These are phyloP conservation scores for Catostylus mosaicus DNA, from an alignment of 30 jellyfish, hydroid and myxozoan genomes.

Conservation along the genomic window DNA sequence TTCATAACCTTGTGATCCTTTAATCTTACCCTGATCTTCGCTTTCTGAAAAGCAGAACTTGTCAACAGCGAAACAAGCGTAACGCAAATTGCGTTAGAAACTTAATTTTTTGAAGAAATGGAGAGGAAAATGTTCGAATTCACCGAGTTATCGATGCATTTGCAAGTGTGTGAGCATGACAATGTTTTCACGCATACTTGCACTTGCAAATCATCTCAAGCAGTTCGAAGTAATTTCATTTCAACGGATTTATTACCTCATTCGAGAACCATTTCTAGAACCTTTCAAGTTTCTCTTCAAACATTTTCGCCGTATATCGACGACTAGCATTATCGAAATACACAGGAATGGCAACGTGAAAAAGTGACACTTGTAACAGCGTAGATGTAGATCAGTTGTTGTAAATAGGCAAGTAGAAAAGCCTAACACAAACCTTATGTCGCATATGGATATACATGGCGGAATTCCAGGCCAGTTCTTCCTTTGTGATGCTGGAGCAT, in stretches of 20 bases:
- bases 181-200: conserved; percentile 66
- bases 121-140: not conserved
- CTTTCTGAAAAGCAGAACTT: not conserved
- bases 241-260: conserved; percentile 41
- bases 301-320: too few species aligned
- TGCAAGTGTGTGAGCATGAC: conserved; percentile 43
- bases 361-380: not conserved
- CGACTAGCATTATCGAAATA: too few species aligned
- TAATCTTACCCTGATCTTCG: conserved; percentile 20
- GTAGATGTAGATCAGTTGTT: not conserved
- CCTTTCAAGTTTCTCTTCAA: not conserved
- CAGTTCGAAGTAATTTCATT: conserved; percentile 38
- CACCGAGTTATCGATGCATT: conserved; percentile 30
- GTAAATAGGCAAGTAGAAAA: not conserved
- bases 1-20: conserved; percentile 42
- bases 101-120: not conserved
- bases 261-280: conserved; percentile 8
- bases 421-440: not conserved
- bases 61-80: not conserved
- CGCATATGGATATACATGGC: conserved; percentile 59
- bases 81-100: not conserved
- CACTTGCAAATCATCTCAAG: conserved; percentile 49
- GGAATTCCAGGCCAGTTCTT: conserved; percentile 50
- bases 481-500: conserved; percentile 34
- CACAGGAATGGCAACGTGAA: not conserved